Evolutionary conservation across 2,888 invertebrate genomes (phyloP).

Genomic region (Pimpla rufipes): DNA sequence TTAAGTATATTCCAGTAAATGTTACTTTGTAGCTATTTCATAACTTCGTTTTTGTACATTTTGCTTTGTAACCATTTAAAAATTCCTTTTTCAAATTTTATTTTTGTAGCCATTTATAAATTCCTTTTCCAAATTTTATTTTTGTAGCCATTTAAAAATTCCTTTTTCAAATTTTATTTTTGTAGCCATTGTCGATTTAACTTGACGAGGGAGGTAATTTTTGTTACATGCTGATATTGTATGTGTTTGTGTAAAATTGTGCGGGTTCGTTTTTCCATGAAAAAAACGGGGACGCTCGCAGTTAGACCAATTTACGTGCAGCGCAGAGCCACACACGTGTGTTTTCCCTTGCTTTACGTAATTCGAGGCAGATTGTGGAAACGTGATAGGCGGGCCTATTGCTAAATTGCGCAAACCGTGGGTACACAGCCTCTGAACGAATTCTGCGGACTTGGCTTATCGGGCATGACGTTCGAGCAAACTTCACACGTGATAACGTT

Average conservation of each 20-base stretch:
- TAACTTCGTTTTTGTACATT: no score
- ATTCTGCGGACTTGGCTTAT: conserved; percentile 44
- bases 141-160: no score
- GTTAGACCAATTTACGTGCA: conserved; percentile 42
- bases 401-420: conserved; percentile 30
- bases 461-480: conserved; percentile 49
- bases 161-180: no score
- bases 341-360: conserved; percentile 43
- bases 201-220: no score
- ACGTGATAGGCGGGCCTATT: conserved; percentile 53
- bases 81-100: no score
- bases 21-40: no score
- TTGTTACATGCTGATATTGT: not conserved
- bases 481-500: conserved; percentile 69
- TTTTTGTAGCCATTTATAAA: no score
- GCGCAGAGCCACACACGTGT: conserved; percentile 11
- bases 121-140: no score
- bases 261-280: conserved; percentile 7
- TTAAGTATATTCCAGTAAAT: not conserved
- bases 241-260: not conserved
- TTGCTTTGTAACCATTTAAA: no score
- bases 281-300: conserved; percentile 16
- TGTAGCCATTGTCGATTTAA: not conserved
- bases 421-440: conserved; percentile 28
- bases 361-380: conserved; percentile 64